These are phyloP conservation scores for Epinephelus lanceolatus DNA, from an alignment of 2,113 vertebrate genomes.

Conservation along the genomic window DNA sequence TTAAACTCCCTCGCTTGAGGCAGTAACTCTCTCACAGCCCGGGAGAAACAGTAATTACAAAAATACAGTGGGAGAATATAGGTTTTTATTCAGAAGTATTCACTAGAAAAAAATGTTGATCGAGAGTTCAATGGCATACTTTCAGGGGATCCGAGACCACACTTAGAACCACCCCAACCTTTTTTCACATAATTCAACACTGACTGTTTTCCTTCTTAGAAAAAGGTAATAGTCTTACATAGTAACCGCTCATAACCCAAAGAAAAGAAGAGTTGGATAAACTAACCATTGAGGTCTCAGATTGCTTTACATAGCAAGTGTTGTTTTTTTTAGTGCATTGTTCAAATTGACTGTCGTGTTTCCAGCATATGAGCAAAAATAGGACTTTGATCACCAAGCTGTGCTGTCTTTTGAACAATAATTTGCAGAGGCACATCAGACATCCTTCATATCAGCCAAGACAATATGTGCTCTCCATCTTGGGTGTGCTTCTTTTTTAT, in stretches of 20 bases:
- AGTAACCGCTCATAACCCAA: slow-evolving; percentile 3
- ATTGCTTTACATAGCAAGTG: slow-evolving; percentile 5
- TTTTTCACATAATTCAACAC: background rate
- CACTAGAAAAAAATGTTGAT: background rate
- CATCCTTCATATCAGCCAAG: background rate
- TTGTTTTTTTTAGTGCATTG: background rate
- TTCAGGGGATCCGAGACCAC: background rate
- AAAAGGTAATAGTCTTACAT: slow-evolving; percentile 12
- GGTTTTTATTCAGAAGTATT: background rate
- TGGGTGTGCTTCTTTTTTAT: background rate
- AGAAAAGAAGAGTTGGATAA: background rate
- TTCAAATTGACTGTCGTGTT: background rate
- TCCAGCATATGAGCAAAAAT: background rate
- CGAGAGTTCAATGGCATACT: slow-evolving; percentile 8
- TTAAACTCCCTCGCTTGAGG: too few relatives aligned
- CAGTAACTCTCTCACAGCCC: too few relatives aligned
- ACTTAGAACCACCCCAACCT: background rate
- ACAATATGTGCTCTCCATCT: background rate
- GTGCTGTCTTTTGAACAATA: background rate
- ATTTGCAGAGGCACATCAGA: background rate
- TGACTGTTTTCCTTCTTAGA: background rate
- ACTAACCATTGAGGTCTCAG: background rate
- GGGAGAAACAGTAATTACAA: background rate
- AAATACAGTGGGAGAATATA: background rate
- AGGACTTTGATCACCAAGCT: slow-evolving; percentile 1